These are phyloP conservation scores for Anthoptus insignis DNA, from an alignment of 2,888 invertebrate genomes.

Conservation along the genomic window DNA sequence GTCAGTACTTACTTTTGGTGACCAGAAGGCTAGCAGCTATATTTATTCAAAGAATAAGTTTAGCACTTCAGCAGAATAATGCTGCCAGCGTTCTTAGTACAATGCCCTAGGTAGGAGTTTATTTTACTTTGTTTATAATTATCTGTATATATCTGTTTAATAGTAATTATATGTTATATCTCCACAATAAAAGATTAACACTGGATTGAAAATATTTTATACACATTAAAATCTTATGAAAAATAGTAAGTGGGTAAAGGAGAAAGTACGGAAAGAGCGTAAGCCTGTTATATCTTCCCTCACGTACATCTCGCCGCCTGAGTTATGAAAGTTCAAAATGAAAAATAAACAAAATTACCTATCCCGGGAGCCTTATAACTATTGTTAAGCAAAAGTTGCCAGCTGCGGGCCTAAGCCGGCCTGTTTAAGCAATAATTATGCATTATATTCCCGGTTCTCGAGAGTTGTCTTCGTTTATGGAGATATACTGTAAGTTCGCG, in stretches of 20 bases:
- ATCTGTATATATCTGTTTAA: no score
- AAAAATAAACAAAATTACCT: slow-evolving; percentile 51
- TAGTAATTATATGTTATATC: no score
- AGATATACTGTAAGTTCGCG: slow-evolving; percentile 66
- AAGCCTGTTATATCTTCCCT: slow-evolving; percentile 26
- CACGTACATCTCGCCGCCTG: slow-evolving; percentile 16
- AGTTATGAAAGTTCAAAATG: slow-evolving; percentile 43
- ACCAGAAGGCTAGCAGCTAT: no score
- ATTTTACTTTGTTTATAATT: no score
- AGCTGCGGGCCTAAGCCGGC: slow-evolving; percentile 52
- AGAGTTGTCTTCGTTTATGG: slow-evolving; percentile 68
- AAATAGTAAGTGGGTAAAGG: slow-evolving; percentile 3
- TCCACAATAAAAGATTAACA: no score
- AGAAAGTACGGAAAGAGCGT: slow-evolving; percentile 15
- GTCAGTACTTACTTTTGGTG: no score
- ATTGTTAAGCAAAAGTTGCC: slow-evolving; percentile 55
- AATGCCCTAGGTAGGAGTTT: no score
- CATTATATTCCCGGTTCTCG: slow-evolving; percentile 61
- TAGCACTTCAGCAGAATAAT: no score
- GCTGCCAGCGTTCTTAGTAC: no score
- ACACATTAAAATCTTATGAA: neutral
- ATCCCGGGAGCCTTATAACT: slow-evolving; percentile 53
- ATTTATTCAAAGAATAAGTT: no score
- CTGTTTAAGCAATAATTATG: slow-evolving; percentile 64
- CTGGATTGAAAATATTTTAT: neutral